Base-by-base conservation (phyloP, 2,888 invertebrate genomes). In the Orthosia cruda region DNA sequence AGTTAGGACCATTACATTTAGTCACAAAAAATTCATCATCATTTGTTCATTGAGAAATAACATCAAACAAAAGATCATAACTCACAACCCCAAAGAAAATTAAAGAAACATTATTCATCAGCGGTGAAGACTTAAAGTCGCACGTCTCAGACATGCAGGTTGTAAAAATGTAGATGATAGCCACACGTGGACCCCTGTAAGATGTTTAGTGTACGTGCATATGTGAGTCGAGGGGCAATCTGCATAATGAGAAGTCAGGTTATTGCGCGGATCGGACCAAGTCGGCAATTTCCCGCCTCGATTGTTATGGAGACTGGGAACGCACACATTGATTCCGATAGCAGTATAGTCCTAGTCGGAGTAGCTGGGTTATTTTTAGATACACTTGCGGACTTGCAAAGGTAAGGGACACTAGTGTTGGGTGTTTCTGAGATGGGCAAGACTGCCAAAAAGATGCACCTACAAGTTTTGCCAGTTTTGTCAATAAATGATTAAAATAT, bases 211-310 rank as follows among this genome's bases (percentile, higher is more conserved):
- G 90, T 93, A 92, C 89, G 85, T 92, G 92, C 94, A 93, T 90
- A 92, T 91, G 92, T 89, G 93, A 91, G 92, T 89, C 90, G 92
- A 89, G 89, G 85, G 90, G 93, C 93, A 95, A 96, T 96, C 94
- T 96, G 93, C 96, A 96, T 96, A 96, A 96, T 96, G 93, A 95
- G 93, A 92, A 93, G 93, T 92, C 93, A 89, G 94, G 94, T 94
- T 95, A 95, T 95, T 93, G 94, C 93, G 92, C 91, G 92, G 90
- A 93, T 92, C 93, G 93, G 93, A 91, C 92, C 93, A 90, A 91
- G 91, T 91, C 91, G 92, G 94, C 95, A 94, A 95, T 95, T 95
- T 95, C 93, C 92, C 92, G 92, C 88, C 92, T 91, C 94, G 88
- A 95, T 95, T 95, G 95, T 94, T 94, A 94, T 93, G 91, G 91